Evolutionary conservation across 2,888 invertebrate species (phyloP).

Genomic region (Cyclophora albipunctata): DNA sequence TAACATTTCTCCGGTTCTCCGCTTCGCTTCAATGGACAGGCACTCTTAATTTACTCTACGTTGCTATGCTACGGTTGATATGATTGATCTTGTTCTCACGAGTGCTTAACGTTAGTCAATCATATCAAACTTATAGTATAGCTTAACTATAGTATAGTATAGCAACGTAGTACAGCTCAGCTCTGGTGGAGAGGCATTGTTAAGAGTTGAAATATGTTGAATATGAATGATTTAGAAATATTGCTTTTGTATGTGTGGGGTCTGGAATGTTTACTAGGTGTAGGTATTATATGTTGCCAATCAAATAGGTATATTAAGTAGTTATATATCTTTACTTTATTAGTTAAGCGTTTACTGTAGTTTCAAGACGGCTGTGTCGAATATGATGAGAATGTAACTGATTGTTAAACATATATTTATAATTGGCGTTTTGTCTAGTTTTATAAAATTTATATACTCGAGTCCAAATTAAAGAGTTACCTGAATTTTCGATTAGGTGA

Average conservation of each 20-base stretch:
- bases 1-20: no score
- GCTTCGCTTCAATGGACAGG: no score
- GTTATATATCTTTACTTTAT: slow-evolving; percentile 23
- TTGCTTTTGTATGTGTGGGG: slow-evolving; percentile 6
- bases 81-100: no score
- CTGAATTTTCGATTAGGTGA: slow-evolving; percentile 15
- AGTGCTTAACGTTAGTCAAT: no score
- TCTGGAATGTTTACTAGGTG: slow-evolving; percentile 34
- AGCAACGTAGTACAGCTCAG: no score
- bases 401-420: slow-evolving; percentile 9
- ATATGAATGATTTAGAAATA: slow-evolving; percentile 3
- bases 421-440: slow-evolving; percentile 4
- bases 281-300: slow-evolving; percentile 38
- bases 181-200: no score
- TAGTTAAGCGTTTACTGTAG: slow-evolving; percentile 18
- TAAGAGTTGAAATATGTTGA: no score
- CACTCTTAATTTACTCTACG: no score
- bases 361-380: slow-evolving; percentile 34
- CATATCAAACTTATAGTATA: no score
- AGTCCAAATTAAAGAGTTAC: slow-evolving; percentile 14
- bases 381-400: slow-evolving; percentile 7
- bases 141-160: no score
- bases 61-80: no score
- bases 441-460: slow-evolving; percentile 6
- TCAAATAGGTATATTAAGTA: slow-evolving; percentile 18